Percentiles rank a stretch among this genome's conserved stretches.
Conservation (phyloP, 2,888 invertebrate genomes). For the Ariolimax columbianus region DNA sequence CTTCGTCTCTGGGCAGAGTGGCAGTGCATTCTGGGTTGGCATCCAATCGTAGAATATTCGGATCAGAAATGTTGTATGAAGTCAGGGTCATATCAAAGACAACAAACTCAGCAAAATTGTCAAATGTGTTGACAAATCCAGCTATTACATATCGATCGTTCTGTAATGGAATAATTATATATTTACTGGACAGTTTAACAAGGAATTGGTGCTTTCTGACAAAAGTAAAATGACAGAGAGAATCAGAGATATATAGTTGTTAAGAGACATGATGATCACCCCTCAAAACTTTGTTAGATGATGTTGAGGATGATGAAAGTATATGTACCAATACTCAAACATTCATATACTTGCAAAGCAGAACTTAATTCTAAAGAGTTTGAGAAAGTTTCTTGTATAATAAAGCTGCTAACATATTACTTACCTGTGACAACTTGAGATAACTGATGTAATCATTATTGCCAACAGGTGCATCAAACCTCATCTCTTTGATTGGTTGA, state of each 20-base stretch:
- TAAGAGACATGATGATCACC: no score
- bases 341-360: background rate
- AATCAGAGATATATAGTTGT: no score
- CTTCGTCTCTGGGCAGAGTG: constrained; percentile 76
- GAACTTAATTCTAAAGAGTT: background rate
- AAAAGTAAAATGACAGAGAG: no score
- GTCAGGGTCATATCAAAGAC: constrained; percentile 77
- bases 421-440: constrained; percentile 69
- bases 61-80: constrained; percentile 71
- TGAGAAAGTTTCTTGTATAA: background rate
- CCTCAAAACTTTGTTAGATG: no score
- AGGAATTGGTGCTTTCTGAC: no score
- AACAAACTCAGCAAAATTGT: constrained; percentile 77
- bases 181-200: no score
- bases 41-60: constrained; percentile 75
- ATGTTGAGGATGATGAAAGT: background rate
- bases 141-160: constrained; percentile 77
- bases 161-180: constrained; percentile 45
- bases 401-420: background rate
- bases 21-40: constrained; percentile 77
- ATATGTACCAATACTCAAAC: background rate
- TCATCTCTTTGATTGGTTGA: constrained; percentile 75
- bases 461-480: constrained; percentile 76
- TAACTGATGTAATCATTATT: constrained; percentile 77
- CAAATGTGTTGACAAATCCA: constrained; percentile 77